These are phyloP conservation scores for Melopsittacus undulatus DNA, from an alignment of 2,797 vertebrate genomes.

Conservation along the genomic window DNA sequence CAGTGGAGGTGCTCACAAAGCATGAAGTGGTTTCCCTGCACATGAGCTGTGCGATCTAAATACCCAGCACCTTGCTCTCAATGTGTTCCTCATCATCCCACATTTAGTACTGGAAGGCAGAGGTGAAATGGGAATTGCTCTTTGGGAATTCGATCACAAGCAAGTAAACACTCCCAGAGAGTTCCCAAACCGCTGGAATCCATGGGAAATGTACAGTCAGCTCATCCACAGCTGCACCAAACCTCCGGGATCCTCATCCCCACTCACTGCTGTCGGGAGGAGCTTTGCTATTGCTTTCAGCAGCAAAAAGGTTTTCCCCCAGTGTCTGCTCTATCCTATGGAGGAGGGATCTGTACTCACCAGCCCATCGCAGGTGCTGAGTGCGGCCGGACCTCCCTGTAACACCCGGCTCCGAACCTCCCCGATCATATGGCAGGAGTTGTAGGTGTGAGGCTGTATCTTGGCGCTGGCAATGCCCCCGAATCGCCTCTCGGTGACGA, in stretches of 20 bases:
- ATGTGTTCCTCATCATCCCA: background rate
- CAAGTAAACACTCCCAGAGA: background rate
- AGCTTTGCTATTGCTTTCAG: background rate
- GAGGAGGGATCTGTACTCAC: slow-evolving; percentile 76
- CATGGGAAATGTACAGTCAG: background rate
- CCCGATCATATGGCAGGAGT: slow-evolving; percentile 88
- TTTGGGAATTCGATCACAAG: background rate
- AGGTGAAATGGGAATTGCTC: background rate
- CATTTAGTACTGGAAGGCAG: accelerated
- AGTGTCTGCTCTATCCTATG: accelerated
- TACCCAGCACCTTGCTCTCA: accelerated
- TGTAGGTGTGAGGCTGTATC: slow-evolving; percentile 57
- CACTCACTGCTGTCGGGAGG: background rate
- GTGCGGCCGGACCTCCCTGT: slow-evolving; percentile 82
- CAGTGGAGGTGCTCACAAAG: accelerated
- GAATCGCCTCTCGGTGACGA: slow-evolving; percentile 85
- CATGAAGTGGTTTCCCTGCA: accelerated
- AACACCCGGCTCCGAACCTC: slow-evolving; percentile 79
- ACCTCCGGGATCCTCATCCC: accelerated
- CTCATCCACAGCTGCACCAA: background rate
- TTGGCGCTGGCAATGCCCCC: slow-evolving; percentile 78
- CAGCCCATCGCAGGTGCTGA: slow-evolving; percentile 93
- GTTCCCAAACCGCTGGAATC: background rate
- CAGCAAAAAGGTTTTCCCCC: too few relatives aligned
- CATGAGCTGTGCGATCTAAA: accelerated